phyloP scores from a whole-genome alignment of 2,797 vertebrate species.

The Pangasius sanitwongsei region DNA sequence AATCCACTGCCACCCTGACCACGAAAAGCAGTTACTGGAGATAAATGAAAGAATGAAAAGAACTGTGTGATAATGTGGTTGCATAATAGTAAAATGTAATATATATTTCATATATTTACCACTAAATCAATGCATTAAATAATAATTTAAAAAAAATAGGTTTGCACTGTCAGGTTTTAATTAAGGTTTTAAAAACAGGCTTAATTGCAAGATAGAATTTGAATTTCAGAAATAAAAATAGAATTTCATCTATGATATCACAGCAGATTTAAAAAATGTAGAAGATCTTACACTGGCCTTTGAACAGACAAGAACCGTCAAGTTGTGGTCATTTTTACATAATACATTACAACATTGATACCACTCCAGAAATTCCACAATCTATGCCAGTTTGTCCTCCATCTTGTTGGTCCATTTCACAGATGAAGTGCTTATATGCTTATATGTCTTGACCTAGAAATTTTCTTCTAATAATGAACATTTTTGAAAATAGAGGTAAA shows the following conservation, averaged over 20 bases:
- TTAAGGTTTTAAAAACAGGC: background rate
- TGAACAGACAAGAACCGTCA: background rate
- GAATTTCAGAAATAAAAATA: too few relatives aligned
- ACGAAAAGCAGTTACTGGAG: background rate
- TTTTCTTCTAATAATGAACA: background rate
- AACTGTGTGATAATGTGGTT: background rate
- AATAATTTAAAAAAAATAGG: background rate
- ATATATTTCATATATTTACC: too few relatives aligned
- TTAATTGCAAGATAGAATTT: background rate
- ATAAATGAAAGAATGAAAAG: background rate
- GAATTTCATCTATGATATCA: background rate
- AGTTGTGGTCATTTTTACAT: background rate
- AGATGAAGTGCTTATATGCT: background rate
- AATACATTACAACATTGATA: background rate
- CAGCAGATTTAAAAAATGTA: background rate
- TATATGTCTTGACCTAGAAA: background rate
- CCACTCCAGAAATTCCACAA: background rate
- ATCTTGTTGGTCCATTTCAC: background rate
- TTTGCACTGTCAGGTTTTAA: background rate
- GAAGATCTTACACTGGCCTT: background rate
- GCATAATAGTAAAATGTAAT: too few relatives aligned
- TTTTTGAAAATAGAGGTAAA: background rate
- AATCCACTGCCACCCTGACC: background rate
- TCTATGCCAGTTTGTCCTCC: background rate
- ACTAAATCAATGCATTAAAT: background rate